phyloP scores from a whole-genome alignment of 1,140 invertebrate genomes.

The Diachasmimorpha longicaudata region DNA sequence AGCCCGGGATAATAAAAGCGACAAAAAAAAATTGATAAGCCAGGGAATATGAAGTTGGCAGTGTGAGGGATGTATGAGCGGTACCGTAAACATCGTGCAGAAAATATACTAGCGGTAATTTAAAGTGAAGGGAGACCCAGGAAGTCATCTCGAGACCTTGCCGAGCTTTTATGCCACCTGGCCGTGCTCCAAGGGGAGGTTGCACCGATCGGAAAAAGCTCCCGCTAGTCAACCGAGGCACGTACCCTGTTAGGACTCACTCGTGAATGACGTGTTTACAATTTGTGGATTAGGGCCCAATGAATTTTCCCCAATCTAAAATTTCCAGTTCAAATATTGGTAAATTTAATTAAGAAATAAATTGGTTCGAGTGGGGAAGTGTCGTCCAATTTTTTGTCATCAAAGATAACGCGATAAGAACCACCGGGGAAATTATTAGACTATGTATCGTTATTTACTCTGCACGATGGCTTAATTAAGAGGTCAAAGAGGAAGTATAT shows the following conservation, averaged over 20 bases:
- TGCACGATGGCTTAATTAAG: too few relatives aligned
- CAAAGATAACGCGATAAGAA: too few relatives aligned
- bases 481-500: too few relatives aligned
- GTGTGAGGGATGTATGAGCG: constrained; percentile 10
- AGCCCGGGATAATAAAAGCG: background rate
- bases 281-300: constrained; percentile 25
- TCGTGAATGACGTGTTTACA: constrained; percentile 28
- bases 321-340: constrained; percentile 6
- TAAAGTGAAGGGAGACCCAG: background rate
- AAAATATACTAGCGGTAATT: constrained; percentile 23
- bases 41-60: constrained; percentile 3
- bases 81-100: constrained; percentile 1
- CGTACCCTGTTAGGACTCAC: constrained; percentile 13
- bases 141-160: background rate
- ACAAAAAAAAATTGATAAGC: constrained; percentile 4
- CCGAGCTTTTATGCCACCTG: constrained; percentile 2
- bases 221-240: constrained; percentile 17
- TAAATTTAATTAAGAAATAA: background rate
- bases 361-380: background rate
- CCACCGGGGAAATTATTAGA: too few relatives aligned
- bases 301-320: constrained; percentile 26
- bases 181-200: constrained; percentile 25
- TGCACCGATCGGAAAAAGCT: constrained; percentile 28
- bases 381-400: too few relatives aligned
- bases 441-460: too few relatives aligned